Evolutionary conservation across 92 coral and sea anemone species (phyloP).

Genomic region (Actinostola sp.): DNA sequence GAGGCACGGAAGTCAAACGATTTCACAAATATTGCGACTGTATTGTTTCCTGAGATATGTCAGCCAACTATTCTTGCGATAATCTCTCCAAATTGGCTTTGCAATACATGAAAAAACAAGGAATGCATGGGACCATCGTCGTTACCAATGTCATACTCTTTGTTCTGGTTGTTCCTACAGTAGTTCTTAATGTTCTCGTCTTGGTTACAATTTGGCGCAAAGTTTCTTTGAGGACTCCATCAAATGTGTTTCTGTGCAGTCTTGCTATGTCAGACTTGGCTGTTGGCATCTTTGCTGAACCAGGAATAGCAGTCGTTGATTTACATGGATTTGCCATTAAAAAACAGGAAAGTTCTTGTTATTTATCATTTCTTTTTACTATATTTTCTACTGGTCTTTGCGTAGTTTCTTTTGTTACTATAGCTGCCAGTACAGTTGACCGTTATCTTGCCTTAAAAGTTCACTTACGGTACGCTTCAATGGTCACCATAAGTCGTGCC

Average conservation of each 20-base stretch:
- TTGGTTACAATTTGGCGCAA: conserved; percentile 13
- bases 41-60: too few species aligned
- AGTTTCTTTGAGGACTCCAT: not conserved
- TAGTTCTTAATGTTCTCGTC: not conserved
- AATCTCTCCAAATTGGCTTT: too few species aligned
- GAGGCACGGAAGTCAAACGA: too few species aligned
- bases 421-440: not conserved
- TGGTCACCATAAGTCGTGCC: not conserved
- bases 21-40: too few species aligned
- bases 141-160: too few species aligned
- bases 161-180: conserved; percentile 10
- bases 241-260: conserved; percentile 5
- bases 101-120: too few species aligned
- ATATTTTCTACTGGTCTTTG: not conserved
- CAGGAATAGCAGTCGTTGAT: not conserved
- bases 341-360: not conserved
- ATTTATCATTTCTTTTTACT: not conserved
- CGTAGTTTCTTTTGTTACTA: not conserved
- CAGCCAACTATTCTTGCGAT: too few species aligned
- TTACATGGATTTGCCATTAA: not conserved
- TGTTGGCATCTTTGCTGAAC: not conserved
- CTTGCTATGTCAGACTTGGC: conserved; percentile 17
- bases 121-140: too few species aligned
- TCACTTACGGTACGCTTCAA: conserved; percentile 10
- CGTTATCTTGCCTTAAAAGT: conserved; percentile 9